Conservation (phyloP, 2,797 vertebrate species). For the Eulemur albifrons region DNA sequence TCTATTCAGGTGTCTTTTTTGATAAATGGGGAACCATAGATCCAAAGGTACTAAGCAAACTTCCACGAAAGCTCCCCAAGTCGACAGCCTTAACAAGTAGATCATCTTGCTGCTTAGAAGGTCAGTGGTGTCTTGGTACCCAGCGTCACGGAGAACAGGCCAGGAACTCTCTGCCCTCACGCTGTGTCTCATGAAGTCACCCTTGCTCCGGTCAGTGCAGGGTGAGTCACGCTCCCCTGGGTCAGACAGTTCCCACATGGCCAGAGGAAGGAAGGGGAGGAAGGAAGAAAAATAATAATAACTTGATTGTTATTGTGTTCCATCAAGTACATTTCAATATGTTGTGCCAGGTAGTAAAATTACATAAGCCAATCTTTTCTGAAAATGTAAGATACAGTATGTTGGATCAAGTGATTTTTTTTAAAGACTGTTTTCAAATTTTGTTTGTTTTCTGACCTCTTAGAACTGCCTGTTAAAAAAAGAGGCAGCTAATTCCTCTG, state of each 20-base stretch:
- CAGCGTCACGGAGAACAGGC: background rate
- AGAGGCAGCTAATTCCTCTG: conserved; percentile 72
- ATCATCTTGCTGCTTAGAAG: background rate
- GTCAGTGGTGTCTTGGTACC: background rate
- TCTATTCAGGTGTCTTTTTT: background rate
- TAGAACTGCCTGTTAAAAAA: conserved; percentile 31
- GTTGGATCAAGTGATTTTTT: background rate
- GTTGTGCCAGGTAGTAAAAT: background rate
- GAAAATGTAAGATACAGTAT: background rate
- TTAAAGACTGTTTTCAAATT: background rate
- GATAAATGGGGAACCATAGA: background rate
- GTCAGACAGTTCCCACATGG: background rate
- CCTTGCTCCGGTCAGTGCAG: background rate
- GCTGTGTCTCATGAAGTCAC: background rate
- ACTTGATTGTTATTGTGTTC: background rate
- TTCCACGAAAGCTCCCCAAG: background rate
- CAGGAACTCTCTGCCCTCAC: background rate
- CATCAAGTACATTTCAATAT: conserved; percentile 5
- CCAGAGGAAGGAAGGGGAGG: conserved; percentile 38
- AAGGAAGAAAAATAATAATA: conserved; percentile 45
- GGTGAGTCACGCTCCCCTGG: background rate
- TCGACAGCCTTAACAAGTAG: background rate
- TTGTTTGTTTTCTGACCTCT: background rate
- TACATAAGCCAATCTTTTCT: background rate
- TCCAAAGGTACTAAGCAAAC: background rate